Conservation (phyloP, 1,140 invertebrate species). For the Zaprionus camerounensis region DNA sequence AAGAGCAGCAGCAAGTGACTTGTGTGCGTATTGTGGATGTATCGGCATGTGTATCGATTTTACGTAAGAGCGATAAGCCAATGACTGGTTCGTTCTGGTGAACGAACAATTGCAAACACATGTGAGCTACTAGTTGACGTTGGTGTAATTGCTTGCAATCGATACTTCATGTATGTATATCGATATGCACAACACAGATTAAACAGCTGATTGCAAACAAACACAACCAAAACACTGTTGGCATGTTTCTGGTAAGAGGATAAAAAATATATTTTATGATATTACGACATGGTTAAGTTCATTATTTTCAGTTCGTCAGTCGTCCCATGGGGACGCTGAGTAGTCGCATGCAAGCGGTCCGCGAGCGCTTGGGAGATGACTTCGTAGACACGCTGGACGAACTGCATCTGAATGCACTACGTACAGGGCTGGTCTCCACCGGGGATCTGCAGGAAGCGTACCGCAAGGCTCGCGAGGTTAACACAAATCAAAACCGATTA, state of each 20-base stretch:
- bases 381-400: constrained; percentile 65
- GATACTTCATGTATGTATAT: background rate
- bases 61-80: constrained; percentile 8
- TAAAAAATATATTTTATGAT: background rate
- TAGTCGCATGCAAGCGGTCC: constrained; percentile 54
- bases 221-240: constrained; percentile 4
- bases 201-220: constrained; percentile 35
- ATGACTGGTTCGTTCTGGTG: background rate
- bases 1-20: constrained; percentile 39
- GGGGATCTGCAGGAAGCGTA: constrained; percentile 75
- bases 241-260: constrained; percentile 64
- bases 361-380: constrained; percentile 67
- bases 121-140: background rate
- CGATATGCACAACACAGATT: background rate
- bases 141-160: background rate
- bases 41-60: constrained; percentile 7
- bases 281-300: background rate
- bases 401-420: constrained; percentile 67
- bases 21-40: background rate
- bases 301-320: constrained; percentile 61
- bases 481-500: constrained; percentile 59
- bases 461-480: constrained; percentile 66
- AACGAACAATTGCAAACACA: background rate
- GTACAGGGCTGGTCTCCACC: constrained; percentile 70
- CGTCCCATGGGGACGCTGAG: constrained; percentile 63